Evolutionary conservation across 2,797 vertebrate genomes (phyloP).

Genomic region (Chiroxiphia lanceolata): DNA sequence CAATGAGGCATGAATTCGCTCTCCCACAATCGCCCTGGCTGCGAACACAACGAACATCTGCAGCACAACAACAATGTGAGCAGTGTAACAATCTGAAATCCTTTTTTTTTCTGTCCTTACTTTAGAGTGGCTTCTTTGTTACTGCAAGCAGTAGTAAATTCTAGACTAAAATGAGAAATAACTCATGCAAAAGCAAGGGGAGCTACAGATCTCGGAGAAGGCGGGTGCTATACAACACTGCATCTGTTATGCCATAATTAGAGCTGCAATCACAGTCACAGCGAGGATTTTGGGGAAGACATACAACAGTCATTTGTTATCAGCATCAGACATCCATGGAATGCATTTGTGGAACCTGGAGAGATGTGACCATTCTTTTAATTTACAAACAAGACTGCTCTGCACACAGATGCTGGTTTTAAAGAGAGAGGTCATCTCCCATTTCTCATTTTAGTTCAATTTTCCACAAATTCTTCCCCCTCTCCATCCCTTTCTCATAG

Average conservation of each 20-base stretch:
- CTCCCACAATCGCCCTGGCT: background rate
- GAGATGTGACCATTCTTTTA: background rate
- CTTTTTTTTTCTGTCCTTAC: background rate
- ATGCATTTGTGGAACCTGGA: background rate
- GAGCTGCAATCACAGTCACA: slow-evolving; percentile 8
- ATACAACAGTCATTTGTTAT: background rate
- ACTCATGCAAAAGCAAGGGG: background rate
- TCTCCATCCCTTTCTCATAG: background rate
- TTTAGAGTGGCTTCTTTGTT: background rate
- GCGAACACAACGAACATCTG: background rate
- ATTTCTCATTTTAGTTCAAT: background rate
- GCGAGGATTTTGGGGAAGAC: slow-evolving; percentile 13
- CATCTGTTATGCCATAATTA: slow-evolving; percentile 46
- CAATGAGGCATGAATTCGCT: background rate
- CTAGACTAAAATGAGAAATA: background rate
- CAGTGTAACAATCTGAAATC: background rate
- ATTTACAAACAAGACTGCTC: background rate
- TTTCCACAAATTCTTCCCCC: background rate
- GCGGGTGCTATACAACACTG: slow-evolving; percentile 16
- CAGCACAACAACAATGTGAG: background rate
- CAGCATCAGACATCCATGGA: background rate
- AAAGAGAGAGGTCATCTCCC: background rate
- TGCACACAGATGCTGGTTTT: background rate
- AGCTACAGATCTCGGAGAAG: background rate
- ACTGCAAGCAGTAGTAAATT: slow-evolving; percentile 17